These are phyloP conservation scores for Crepidodera aurea DNA, from an alignment of 2,888 invertebrate genomes.

Conservation along the genomic window DNA sequence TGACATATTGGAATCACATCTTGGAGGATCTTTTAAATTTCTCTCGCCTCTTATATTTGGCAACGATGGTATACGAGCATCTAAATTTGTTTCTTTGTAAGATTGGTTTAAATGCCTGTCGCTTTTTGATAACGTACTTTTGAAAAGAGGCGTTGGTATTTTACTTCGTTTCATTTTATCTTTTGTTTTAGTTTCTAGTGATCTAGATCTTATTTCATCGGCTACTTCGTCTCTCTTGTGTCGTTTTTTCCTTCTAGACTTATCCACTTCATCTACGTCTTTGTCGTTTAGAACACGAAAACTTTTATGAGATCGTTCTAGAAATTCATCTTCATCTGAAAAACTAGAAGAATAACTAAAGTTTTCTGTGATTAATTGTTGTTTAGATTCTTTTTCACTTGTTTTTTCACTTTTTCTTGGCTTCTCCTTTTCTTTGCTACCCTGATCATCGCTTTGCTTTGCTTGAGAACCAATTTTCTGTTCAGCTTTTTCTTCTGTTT, in stretches of 20 bases:
- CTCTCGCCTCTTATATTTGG: constrained; percentile 51
- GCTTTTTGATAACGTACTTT: constrained; percentile 53
- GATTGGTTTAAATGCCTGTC: constrained; percentile 52
- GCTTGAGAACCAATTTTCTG: background rate
- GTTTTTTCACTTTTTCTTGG: constrained; percentile 1
- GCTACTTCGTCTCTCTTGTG: constrained; percentile 23
- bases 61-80: constrained; percentile 53
- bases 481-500: constrained; percentile 18
- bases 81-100: constrained; percentile 38
- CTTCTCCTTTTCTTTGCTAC: background rate
- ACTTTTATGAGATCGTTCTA: constrained; percentile 53
- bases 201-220: constrained; percentile 47
- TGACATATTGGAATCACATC: constrained; percentile 52
- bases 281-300: constrained; percentile 56
- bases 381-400: constrained; percentile 5
- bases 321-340: constrained; percentile 42
- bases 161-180: constrained; percentile 46
- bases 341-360: constrained; percentile 36
- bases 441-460: background rate
- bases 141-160: constrained; percentile 53
- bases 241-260: constrained; percentile 32
- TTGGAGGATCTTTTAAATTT: constrained; percentile 40
- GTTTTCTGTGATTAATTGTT: background rate
- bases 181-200: constrained; percentile 48
- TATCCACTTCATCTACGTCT: constrained; percentile 43